Evolutionary conservation across 2,888 invertebrate species (phyloP), one percentile per base, ranked within the genome.

Genomic region (Lithophane semibrunnea): DNA sequence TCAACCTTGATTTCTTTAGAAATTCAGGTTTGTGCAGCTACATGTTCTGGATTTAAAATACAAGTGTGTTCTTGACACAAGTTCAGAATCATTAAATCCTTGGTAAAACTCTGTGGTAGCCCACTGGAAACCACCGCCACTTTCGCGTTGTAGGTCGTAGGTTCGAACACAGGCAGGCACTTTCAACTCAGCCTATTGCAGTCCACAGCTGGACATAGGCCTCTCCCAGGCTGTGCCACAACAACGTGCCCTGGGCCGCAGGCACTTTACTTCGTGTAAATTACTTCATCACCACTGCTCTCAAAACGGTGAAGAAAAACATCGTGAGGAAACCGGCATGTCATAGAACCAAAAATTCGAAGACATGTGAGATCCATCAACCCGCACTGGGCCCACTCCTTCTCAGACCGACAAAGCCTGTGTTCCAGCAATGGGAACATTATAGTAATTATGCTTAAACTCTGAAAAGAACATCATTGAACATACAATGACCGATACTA

Each of bases 401-500:
- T 56, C 56, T 56, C n/a, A 24, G n/a, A 56, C n/a, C n/a, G 56
- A 12, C 12, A n/a, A 54, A 1, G 56, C n/a, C n/a, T 12, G n/a
- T 56, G 12, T 56, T 12, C 56, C 9, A 56, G 1, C 56, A 56
- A 10, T 56, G 56, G 12, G n/a, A 56, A 12, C n/a, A 56, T n/a
- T 56, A 24, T 5, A 24, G 1, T 58, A 5, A 13, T 13, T 24
- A 58, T 13, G 58, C 24, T 58, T 5, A 24, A 56, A 29, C 1
- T 58, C 2, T 58, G 29, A 52, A 37, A 54, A 52, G 7, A 49
- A 13, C 37, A 37, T 47, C 13, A 67, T 29, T 49, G 21, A 49
- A 73, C 9, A 54, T 54, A 70, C 64, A 75, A 72, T 79, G 44
- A 44, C 56, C 63, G 66, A 21, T 49, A 68, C 49, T 60, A 68